Evolutionary conservation across 2,888 invertebrate species (phyloP).

Genomic region (Xanthia togata): DNA sequence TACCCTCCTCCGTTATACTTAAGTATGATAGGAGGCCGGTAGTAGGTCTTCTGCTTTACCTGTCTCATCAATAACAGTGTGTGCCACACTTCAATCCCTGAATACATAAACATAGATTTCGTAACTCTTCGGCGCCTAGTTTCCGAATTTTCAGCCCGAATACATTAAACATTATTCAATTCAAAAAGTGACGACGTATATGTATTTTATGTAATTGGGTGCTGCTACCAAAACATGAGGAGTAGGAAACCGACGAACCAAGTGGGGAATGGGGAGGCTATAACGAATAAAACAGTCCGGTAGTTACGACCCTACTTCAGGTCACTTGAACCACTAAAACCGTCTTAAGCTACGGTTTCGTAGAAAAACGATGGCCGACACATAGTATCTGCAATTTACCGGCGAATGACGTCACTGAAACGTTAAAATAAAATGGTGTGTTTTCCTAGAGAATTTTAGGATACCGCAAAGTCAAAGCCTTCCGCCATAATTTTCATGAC

Average conservation of each 20-base stretch:
- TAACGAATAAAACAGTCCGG: not conserved
- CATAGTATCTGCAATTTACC: too few species aligned
- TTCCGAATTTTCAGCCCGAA: not conserved
- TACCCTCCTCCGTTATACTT: too few species aligned
- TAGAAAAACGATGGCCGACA: too few species aligned
- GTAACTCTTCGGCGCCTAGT: conserved; percentile 10
- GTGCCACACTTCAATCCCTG: not conserved
- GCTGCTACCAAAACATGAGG: not conserved
- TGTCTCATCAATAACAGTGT: not conserved
- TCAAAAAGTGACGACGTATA: not conserved
- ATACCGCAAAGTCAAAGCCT: too few species aligned
- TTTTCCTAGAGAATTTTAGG: too few species aligned
- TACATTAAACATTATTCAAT: conserved; percentile 5
- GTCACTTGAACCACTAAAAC: not conserved
- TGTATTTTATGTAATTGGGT: not conserved
- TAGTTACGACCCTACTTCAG: not conserved
- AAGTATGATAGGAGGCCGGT: too few species aligned
- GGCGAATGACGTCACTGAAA: too few species aligned
- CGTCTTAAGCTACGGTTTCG: too few species aligned
- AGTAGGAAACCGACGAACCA: not conserved
- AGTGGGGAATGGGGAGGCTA: not conserved
- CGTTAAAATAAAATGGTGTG: too few species aligned
- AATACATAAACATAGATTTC: conserved; percentile 28
- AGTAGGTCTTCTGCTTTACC: conserved; percentile 11
- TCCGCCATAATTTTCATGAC: too few species aligned